phyloP scores from a whole-genome alignment of 1,140 invertebrate species.

The Sarcophaga peregrina region DNA sequence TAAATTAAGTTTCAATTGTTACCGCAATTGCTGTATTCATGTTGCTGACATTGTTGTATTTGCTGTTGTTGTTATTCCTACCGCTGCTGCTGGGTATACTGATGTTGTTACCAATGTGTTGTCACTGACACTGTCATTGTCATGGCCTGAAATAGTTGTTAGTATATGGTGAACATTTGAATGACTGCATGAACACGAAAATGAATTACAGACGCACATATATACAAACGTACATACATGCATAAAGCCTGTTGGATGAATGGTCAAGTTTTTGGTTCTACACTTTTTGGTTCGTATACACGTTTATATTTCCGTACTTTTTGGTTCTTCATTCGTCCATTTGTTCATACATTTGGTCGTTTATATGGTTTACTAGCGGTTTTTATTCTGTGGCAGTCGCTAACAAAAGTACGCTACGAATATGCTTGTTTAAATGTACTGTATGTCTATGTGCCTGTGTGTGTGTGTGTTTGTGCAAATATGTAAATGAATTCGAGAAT shows the following conservation, averaged over 20 bases:
- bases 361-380: conserved; percentile 5
- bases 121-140: conserved; percentile 24
- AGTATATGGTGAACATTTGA: neutral
- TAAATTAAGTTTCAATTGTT: conserved; percentile 30
- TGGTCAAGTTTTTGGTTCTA: neutral
- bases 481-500: too few relatives aligned
- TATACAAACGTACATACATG: neutral
- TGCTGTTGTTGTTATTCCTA: neutral
- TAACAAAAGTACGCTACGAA: too few relatives aligned
- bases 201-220: neutral
- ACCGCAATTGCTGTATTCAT: conserved; percentile 27
- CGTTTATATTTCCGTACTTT: neutral
- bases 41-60: neutral
- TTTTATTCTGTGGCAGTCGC: conserved; percentile 8
- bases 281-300: neutral
- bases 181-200: neutral
- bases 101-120: neutral
- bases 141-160: neutral
- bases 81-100: neutral
- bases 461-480: too few relatives aligned
- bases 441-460: too few relatives aligned
- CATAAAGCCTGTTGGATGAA: neutral
- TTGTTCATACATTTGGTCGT: neutral
- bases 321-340: neutral
- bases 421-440: too few relatives aligned